Conservation (phyloP, 92 coral and sea anemone species). For the Actinernus sp. region DNA sequence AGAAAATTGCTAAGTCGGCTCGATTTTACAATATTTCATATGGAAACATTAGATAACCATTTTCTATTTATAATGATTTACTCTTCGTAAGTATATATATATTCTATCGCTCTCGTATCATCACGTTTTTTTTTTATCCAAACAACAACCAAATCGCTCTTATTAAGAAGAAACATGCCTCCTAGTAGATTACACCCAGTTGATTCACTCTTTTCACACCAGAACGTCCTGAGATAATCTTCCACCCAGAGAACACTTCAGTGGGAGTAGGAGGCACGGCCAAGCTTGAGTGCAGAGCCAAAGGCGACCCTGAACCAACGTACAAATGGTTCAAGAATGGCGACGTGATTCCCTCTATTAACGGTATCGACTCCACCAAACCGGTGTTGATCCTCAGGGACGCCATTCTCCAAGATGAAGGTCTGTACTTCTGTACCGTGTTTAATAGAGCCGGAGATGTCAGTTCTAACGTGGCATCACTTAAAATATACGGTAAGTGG, state of each 20-base stretch:
- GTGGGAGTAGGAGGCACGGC: conserved; percentile 68
- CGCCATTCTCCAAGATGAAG: conserved; percentile 65
- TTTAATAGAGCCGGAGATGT: conserved; percentile 58
- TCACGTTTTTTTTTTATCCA: too few species aligned
- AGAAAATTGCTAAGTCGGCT: too few species aligned
- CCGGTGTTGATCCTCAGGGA: conserved; percentile 55
- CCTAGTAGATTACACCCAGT: too few species aligned
- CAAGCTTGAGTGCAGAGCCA: conserved; percentile 65
- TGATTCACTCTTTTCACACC: not conserved
- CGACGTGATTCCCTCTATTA: conserved; percentile 29
- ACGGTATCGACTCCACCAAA: conserved; percentile 22
- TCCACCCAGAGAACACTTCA: conserved; percentile 82
- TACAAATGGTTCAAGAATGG: conserved; percentile 83
- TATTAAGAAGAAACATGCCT: too few species aligned
- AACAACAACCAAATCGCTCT: too few species aligned
- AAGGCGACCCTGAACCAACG: conserved; percentile 76
- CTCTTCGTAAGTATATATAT: too few species aligned
- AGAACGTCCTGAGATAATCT: conserved; percentile 78
- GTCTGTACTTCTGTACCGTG: conserved; percentile 69
- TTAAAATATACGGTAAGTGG: conserved; percentile 81
- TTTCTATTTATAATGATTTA: too few species aligned
- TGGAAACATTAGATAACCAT: too few species aligned
- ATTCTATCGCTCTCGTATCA: too few species aligned
- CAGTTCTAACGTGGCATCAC: conserved; percentile 57
- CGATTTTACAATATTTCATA: too few species aligned